Conservation (phyloP, 2,113 vertebrate genomes). For the Etheostoma spectabile region DNA sequence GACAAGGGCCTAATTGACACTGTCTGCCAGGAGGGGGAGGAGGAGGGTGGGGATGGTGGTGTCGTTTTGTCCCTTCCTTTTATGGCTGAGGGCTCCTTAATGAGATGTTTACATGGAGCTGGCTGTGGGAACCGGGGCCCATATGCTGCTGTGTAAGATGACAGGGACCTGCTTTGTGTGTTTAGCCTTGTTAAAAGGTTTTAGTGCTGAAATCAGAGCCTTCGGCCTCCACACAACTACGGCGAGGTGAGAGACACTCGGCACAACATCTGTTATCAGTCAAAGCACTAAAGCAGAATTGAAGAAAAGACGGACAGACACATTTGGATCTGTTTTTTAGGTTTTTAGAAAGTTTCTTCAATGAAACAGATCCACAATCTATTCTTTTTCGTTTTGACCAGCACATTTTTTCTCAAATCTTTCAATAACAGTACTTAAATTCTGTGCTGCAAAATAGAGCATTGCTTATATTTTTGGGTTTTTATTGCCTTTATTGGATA, state of each 20-base stretch:
- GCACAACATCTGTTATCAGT: slow-evolving; percentile 10
- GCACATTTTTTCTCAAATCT: background rate
- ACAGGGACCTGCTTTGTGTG: slow-evolving; percentile 68
- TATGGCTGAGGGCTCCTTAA: slow-evolving; percentile 55
- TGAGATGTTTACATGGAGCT: slow-evolving; percentile 74
- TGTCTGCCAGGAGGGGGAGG: slow-evolving; percentile 44
- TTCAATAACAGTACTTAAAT: background rate
- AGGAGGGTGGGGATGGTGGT: background rate
- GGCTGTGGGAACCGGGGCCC: slow-evolving; percentile 72
- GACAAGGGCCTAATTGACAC: slow-evolving; percentile 66
- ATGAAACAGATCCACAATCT: background rate
- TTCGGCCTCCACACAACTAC: background rate
- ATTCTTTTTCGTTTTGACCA: background rate
- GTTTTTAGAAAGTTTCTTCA: background rate
- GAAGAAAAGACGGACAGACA: background rate
- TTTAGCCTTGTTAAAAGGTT: slow-evolving; percentile 42
- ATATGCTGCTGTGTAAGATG: slow-evolving; percentile 66
- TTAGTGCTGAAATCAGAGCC: slow-evolving; percentile 59
- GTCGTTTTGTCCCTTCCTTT: slow-evolving; percentile 53
- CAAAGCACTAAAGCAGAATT: background rate
- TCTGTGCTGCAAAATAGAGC: too few relatives aligned
- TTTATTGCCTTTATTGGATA: too few relatives aligned
- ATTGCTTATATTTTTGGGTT: too few relatives aligned
- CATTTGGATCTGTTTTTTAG: background rate
- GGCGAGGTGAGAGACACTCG: slow-evolving; percentile 10